Conservation (phyloP, 2,888 invertebrate species). For the Dicyrtomina minuta region DNA sequence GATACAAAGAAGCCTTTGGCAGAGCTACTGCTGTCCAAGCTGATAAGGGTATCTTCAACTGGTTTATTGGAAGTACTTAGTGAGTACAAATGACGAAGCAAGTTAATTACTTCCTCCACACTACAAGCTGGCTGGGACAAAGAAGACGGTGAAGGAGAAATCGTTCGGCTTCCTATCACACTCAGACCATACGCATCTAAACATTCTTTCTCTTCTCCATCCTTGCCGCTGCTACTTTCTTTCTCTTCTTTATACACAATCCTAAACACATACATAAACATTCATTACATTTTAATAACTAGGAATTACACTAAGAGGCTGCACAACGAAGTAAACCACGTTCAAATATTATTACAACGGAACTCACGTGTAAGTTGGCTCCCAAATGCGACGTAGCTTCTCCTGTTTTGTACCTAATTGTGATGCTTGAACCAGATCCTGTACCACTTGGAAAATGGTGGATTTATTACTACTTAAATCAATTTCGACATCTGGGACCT, state of each 20-base stretch:
- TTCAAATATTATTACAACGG: too few species aligned
- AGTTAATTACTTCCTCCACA: slow-evolving; percentile 78
- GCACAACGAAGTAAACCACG: too few species aligned
- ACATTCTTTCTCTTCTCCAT: slow-evolving; percentile 62
- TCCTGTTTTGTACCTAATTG: slow-evolving; percentile 73
- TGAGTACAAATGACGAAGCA: slow-evolving; percentile 69
- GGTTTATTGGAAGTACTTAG: slow-evolving; percentile 53
- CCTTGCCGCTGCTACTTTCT: slow-evolving; percentile 66
- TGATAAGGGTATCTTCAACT: slow-evolving; percentile 43
- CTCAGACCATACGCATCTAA: slow-evolving; percentile 61
- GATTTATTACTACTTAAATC: slow-evolving; percentile 77
- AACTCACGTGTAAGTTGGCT: slow-evolving; percentile 85
- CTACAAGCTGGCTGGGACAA: slow-evolving; percentile 65
- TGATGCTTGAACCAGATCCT: slow-evolving; percentile 74
- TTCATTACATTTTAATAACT: too few species aligned
- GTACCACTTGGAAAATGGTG: slow-evolving; percentile 92
- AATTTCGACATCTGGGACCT: slow-evolving; percentile 77
- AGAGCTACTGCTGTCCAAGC: not conserved
- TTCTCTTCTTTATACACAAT: slow-evolving; percentile 82
- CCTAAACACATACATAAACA: slow-evolving; percentile 59
- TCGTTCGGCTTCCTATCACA: slow-evolving; percentile 60
- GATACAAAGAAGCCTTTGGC: slow-evolving; percentile 56
- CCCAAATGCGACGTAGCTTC: slow-evolving; percentile 86
- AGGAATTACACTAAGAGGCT: too few species aligned
- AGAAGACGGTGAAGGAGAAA: slow-evolving; percentile 57